These are phyloP conservation scores for Pseudonaja textilis DNA, from an alignment of 2,113 vertebrate species.

Conservation along the genomic window DNA sequence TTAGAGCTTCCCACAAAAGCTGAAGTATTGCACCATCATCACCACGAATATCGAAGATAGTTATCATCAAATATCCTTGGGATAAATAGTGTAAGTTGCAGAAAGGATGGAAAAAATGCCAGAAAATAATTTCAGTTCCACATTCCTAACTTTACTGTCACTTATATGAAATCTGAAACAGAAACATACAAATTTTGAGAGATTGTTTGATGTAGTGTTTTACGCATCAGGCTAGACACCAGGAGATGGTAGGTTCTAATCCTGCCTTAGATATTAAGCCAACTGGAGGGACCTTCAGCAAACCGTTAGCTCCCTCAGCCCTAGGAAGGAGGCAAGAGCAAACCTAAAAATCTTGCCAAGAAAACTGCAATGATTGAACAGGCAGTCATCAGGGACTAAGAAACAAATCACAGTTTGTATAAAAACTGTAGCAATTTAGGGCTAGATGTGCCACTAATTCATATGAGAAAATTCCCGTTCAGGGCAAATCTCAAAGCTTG, in stretches of 20 bases:
- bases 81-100: background rate
- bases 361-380: background rate
- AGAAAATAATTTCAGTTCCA: conserved; percentile 1
- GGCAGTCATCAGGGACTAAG: background rate
- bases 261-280: background rate
- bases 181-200: background rate
- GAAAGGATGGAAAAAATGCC: background rate
- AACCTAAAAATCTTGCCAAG: background rate
- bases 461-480: background rate
- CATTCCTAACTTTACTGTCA: background rate
- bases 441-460: background rate
- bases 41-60: background rate
- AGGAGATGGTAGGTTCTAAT: background rate
- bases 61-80: conserved; percentile 9
- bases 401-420: background rate
- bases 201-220: background rate
- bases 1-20: conserved; percentile 5
- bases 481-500: background rate
- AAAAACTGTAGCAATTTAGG: background rate
- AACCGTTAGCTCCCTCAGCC: background rate
- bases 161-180: background rate
- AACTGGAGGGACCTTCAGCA: background rate
- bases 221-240: background rate
- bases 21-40: background rate
- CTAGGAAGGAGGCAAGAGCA: background rate